Conservation (phyloP, 92 coral and sea anemone genomes). For the Epizoanthus ramosus region DNA sequence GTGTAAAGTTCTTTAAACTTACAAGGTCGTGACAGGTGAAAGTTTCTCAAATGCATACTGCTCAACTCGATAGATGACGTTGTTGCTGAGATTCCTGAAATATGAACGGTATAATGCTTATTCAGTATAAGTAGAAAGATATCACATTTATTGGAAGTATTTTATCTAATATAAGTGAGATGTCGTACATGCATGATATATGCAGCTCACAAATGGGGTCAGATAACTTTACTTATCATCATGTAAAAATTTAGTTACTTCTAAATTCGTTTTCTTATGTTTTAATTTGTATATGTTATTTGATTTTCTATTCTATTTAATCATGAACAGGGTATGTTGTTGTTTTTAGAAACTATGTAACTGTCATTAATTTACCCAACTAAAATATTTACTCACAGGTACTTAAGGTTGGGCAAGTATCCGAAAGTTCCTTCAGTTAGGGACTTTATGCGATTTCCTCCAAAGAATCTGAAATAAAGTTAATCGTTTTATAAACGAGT, state of each 20-base stretch:
- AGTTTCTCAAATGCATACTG: not conserved
- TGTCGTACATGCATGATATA: no score
- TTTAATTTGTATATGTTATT: no score
- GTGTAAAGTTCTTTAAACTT: not conserved
- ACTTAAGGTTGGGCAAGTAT: constrained; percentile 35
- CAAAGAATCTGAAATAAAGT: constrained; percentile 40
- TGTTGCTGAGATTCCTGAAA: constrained; percentile 14
- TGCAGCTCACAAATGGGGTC: no score
- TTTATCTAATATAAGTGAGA: no score
- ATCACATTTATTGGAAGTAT: not conserved
- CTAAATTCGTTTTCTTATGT: no score
- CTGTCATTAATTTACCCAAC: not conserved
- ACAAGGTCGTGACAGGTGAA: not conserved
- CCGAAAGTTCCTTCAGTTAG: constrained; percentile 26
- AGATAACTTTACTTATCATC: no score
- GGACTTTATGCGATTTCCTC: constrained; percentile 25
- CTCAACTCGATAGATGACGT: not conserved
- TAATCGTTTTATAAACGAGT: not conserved
- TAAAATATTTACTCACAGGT: constrained; percentile 28
- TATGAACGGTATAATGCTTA: not conserved
- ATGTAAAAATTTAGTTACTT: no score
- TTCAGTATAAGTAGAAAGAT: not conserved
- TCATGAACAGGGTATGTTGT: no score
- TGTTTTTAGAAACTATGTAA: not conserved
- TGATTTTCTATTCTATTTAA: no score